Evolutionary conservation across 2,888 invertebrate species (phyloP).

Genomic region (Proisotoma minuta): DNA sequence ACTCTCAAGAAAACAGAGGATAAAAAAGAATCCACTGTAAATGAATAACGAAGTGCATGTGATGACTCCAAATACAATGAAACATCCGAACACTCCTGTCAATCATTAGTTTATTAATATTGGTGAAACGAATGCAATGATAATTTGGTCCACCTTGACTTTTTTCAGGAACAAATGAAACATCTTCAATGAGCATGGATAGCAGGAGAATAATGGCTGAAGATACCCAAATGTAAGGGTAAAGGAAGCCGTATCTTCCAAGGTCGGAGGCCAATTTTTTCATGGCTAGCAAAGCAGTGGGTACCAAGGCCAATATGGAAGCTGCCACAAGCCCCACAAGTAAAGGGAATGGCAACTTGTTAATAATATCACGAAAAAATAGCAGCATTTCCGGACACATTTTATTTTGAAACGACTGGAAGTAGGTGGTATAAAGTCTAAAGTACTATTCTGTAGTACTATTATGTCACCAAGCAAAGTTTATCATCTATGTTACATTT

Average conservation of each 20-base stretch:
- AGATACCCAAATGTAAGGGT: constrained; percentile 18
- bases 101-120: not conserved
- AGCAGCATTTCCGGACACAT: too few relatives aligned
- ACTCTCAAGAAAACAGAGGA: constrained; percentile 21
- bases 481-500: too few relatives aligned
- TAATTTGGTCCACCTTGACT: not conserved
- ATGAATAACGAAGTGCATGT: constrained; percentile 10
- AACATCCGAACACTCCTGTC: not conserved
- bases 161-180: not conserved
- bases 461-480: too few relatives aligned
- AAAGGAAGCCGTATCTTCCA: constrained; percentile 17
- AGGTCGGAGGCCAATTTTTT: constrained; percentile 17
- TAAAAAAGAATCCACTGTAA: constrained; percentile 14
- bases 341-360: constrained; percentile 10
- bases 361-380: not conserved
- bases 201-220: constrained; percentile 11
- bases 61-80: constrained; percentile 9
- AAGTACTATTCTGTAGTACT: too few relatives aligned
- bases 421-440: too few relatives aligned
- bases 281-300: not conserved
- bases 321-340: constrained; percentile 14
- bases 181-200: not conserved
- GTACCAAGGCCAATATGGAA: constrained; percentile 8
- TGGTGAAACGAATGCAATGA: not conserved
- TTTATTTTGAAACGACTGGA: not conserved